These are phyloP conservation scores for Drosophila cardini DNA, from an alignment of 1,140 invertebrate species.

Conservation along the genomic window DNA sequence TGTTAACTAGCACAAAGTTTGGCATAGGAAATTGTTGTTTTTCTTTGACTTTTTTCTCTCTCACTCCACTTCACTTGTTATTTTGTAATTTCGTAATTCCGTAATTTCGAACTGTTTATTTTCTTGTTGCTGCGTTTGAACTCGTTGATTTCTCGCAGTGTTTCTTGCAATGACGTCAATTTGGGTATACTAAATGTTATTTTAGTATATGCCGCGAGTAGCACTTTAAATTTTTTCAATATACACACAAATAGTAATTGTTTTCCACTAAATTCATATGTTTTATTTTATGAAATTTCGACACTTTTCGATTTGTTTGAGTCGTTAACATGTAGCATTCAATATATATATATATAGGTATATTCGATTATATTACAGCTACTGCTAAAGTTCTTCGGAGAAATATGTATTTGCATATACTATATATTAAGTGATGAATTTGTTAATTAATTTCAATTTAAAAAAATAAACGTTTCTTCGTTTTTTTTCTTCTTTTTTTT, in stretches of 20 bases:
- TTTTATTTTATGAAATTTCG: constrained; percentile 13
- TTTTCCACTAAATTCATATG: constrained; percentile 20
- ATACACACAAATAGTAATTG: constrained; percentile 34
- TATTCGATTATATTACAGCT: constrained; percentile 35
- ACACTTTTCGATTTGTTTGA: constrained; percentile 18
- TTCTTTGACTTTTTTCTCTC: constrained; percentile 41
- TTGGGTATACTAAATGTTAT: constrained; percentile 35
- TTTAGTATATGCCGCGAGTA: constrained; percentile 54
- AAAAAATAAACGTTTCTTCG: constrained; percentile 41
- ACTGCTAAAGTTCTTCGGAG: constrained; percentile 40
- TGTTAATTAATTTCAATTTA: constrained; percentile 45
- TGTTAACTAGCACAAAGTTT: constrained; percentile 57
- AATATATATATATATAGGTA: constrained; percentile 14
- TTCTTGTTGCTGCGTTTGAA: constrained; percentile 9
- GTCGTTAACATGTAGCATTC: constrained; percentile 29
- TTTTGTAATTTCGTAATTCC: constrained; percentile 52
- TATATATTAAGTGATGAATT: constrained; percentile 30
- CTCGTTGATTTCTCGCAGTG: constrained; percentile 59
- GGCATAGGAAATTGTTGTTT: constrained; percentile 48
- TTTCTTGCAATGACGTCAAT: constrained; percentile 71
- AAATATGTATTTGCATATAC: constrained; percentile 28
- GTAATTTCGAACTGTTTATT: constrained; percentile 11
- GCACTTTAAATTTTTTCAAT: constrained; percentile 41
- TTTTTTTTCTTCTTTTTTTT: no score
- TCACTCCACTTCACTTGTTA: constrained; percentile 47